Evolutionary conservation across 1,140 invertebrate genomes (phyloP).

Genomic region (Apolygus lucorum): DNA sequence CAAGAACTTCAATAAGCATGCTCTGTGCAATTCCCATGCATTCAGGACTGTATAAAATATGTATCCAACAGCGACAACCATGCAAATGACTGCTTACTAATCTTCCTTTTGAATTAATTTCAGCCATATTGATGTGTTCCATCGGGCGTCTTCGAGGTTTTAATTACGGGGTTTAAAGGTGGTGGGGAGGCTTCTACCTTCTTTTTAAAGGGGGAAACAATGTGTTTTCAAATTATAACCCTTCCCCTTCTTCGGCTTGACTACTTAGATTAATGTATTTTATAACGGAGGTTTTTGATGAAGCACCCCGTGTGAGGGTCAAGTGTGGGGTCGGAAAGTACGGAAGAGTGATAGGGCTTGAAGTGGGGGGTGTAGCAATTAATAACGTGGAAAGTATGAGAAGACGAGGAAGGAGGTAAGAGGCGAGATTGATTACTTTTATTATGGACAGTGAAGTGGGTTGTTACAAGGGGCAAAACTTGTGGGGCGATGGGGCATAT

Average conservation of each 20-base stretch:
- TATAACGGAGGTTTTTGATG: conserved; percentile 22
- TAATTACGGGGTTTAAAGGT: too few relatives aligned
- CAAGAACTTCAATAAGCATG: too few relatives aligned
- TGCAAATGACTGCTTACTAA: too few relatives aligned
- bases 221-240: background rate
- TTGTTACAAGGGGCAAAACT: background rate
- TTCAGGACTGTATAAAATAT: too few relatives aligned
- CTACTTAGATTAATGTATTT: conserved; percentile 26
- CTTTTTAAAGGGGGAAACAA: background rate
- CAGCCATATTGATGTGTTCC: too few relatives aligned
- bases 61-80: too few relatives aligned
- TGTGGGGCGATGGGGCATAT: too few relatives aligned
- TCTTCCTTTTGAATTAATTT: too few relatives aligned
- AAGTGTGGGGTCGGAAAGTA: background rate
- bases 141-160: too few relatives aligned
- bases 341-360: background rate
- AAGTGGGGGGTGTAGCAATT: conserved; percentile 19
- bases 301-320: background rate
- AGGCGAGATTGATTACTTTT: conserved; percentile 28
- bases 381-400: conserved; percentile 21
- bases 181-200: too few relatives aligned
- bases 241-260: background rate
- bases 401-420: background rate
- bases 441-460: conserved; percentile 26
- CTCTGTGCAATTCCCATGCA: too few relatives aligned